Base-by-base conservation (phyloP, 2,888 invertebrate species). In the Cordylochernes scorpioides region DNA sequence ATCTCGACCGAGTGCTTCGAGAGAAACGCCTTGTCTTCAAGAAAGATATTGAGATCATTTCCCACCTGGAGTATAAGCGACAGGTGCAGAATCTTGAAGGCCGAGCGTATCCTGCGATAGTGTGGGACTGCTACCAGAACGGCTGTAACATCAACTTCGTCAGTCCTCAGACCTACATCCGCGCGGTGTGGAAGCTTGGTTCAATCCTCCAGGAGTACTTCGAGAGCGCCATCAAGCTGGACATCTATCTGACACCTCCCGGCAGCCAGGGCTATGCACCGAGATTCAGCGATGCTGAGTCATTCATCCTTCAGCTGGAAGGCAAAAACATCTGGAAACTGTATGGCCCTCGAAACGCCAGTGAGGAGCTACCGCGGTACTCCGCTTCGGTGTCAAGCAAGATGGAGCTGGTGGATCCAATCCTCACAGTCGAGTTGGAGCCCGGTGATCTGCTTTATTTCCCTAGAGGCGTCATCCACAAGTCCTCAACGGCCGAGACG, bases 281-380 rank as follows among this genome's bases (percentile, higher is more conserved):
- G 0, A 94, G 97, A 53, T 94, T 72, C 50, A 94, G 97, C 55
- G 94, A 97, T 48, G 91, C 94, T 39, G 94, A 97, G 55, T 94
- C 91, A 0, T 97, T 97, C 50, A 69, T 97, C 24, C 49, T 97
- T 27, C 97, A 97, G 59, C 57, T 88, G 2, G 94, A 97, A 55
- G 94, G 97, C 0, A 68, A 71, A 44, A 94, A 97, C 51, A 67
- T 70, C 39, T 97, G 94, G 94, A 67, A 67, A 42, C 56, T 94
- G 8, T 97, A 91, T 49, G 65, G 65, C 42, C 82, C 91, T 9
- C 57, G 61, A 47, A 60, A 50, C 46, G 44, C 24, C 21, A 22
- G 25, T 9, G 12, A n/a, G 7, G 27, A 25, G 12, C 19, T 19
- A n/a, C n/a, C n/a, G 21, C n/a, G n/a, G n/a, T n/a, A n/a, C n/a